A percentile compares a stretch with the other conserved stretches of the same genome.
These are phyloP conservation scores for Pitta sordida DNA, from an alignment of 2,113 vertebrate species.

Conservation along the genomic window DNA sequence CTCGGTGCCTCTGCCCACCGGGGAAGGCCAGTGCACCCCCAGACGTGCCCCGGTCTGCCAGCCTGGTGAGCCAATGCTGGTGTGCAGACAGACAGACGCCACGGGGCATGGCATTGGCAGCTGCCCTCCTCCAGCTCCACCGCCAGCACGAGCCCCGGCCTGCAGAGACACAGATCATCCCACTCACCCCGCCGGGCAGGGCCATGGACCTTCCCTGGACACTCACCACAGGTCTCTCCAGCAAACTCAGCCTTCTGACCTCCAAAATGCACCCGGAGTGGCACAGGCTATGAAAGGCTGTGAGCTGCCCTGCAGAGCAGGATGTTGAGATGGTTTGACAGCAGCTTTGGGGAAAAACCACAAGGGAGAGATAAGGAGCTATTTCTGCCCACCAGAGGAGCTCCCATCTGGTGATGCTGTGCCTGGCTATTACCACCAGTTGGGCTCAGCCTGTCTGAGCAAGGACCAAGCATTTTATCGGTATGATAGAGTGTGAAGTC, in stretches of 20 bases:
- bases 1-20: neutral
- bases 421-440: neutral
- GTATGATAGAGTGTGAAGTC: neutral
- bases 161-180: neutral
- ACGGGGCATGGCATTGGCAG: neutral
- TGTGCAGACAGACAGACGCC: conserved; percentile 29
- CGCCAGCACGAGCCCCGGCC: neutral
- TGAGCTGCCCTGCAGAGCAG: accelerated
- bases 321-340: neutral
- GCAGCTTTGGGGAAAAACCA: neutral
- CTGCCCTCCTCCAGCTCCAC: neutral
- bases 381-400: neutral
- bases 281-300: neutral
- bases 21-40: neutral
- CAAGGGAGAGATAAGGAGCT: neutral
- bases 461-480: neutral
- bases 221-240: accelerated
- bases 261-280: accelerated
- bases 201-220: neutral
- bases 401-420: neutral
- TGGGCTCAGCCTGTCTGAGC: neutral
- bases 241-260: no score
- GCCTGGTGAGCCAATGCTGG: neutral
- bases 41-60: neutral
- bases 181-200: neutral